Conservation (phyloP, 2,797 vertebrate species). For the Otus scops region DNA sequence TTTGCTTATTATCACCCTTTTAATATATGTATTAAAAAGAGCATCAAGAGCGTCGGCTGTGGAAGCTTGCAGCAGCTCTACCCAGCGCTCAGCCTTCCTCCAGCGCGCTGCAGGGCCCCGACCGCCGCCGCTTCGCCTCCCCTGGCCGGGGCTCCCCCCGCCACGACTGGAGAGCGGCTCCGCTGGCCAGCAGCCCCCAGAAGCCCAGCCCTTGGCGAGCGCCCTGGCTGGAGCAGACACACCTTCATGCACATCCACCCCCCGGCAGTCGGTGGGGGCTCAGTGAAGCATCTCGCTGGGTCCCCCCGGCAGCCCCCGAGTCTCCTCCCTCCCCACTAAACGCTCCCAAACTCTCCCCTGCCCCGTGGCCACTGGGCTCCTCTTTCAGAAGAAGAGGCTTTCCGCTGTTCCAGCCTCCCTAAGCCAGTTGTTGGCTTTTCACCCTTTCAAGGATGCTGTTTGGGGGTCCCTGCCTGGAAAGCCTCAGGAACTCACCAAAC, state of each 20-base stretch:
- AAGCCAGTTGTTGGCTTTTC: not conserved
- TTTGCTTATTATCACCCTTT: slow-evolving; percentile 69
- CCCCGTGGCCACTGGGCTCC: fast-evolving
- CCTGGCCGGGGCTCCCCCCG: fast-evolving
- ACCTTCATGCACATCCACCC: not conserved
- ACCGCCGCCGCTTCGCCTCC: not conserved
- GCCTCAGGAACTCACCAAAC: not conserved
- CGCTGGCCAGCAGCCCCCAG: not conserved
- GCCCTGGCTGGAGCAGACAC: fast-evolving
- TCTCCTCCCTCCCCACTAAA: not conserved
- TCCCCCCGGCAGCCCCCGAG: not conserved
- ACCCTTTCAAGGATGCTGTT: not conserved
- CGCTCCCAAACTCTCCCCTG: not conserved
- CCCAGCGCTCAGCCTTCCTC: not conserved
- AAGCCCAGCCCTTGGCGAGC: not conserved
- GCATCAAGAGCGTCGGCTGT: not conserved
- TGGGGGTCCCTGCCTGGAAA: not conserved
- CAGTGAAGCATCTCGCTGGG: not conserved
- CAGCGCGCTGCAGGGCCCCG: not conserved
- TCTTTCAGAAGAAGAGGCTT: not conserved
- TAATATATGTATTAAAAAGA: slow-evolving; percentile 62
- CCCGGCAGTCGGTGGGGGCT: fast-evolving
- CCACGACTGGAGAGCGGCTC: not conserved
- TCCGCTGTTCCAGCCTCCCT: not conserved
- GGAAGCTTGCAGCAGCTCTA: not conserved